A percentile compares a stretch with the other conserved stretches of the same genome.
These are phyloP conservation scores for Nestor notabilis DNA, from an alignment of 2,113 vertebrate genomes.

Conservation along the genomic window DNA sequence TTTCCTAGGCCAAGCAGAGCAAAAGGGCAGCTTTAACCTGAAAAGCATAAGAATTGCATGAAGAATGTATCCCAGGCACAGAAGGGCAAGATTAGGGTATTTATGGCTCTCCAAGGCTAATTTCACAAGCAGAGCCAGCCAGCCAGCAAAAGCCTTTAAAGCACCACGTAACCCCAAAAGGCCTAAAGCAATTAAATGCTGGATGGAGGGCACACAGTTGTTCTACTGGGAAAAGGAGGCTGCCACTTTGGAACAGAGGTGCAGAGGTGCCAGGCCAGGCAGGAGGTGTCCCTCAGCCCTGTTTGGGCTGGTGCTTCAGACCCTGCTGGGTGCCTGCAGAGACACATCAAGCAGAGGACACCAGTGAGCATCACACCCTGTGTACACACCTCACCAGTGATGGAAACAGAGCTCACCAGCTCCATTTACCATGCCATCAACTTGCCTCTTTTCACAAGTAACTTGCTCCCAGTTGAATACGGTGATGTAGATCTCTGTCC, in stretches of 20 bases:
- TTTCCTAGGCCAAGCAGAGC: neutral
- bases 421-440: fast-evolving
- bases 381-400: fast-evolving
- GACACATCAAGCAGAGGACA: fast-evolving
- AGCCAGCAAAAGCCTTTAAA: neutral
- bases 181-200: neutral
- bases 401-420: neutral
- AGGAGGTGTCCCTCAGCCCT: neutral
- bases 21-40: neutral
- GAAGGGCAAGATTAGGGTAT: neutral
- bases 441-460: neutral
- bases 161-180: neutral
- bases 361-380: fast-evolving
- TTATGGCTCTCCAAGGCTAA: neutral
- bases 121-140: slow-evolving; percentile 3
- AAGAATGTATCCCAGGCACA: neutral
- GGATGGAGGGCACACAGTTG: neutral
- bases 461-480: fast-evolving
- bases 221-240: neutral
- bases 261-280: neutral
- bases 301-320: neutral
- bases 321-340: too few relatives aligned
- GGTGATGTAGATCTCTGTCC: neutral
- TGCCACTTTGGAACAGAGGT: fast-evolving
- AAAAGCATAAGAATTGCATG: neutral